Evolutionary conservation across 2,888 invertebrate genomes (phyloP).

Genomic region (Erebia palarica): DNA sequence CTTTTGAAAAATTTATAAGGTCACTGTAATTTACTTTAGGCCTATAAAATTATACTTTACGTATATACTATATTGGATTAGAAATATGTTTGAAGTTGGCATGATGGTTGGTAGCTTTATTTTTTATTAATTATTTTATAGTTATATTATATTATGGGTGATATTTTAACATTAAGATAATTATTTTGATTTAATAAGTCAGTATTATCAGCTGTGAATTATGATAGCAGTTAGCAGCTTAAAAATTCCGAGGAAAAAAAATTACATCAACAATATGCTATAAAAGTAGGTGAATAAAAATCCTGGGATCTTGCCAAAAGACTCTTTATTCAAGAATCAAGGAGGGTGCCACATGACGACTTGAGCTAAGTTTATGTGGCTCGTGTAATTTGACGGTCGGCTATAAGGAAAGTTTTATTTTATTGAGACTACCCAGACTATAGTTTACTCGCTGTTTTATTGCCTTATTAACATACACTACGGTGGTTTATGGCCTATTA

Average conservation of each 20-base stretch:
- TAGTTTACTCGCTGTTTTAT: constrained; percentile 45
- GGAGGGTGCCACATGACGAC: constrained; percentile 38
- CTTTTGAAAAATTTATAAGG: too few species aligned
- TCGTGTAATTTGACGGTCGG: constrained; percentile 45
- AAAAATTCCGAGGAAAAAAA: neutral
- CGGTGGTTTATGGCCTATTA: constrained; percentile 34
- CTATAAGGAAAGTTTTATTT: constrained; percentile 48
- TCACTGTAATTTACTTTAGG: too few species aligned
- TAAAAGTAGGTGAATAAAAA: constrained; percentile 3
- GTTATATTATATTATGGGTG: too few species aligned
- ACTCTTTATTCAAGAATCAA: constrained; percentile 17
- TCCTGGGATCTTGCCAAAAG: constrained; percentile 9
- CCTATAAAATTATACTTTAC: too few species aligned
- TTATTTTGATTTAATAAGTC: neutral
- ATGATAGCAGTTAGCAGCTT: neutral
- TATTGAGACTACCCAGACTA: constrained; percentile 38
- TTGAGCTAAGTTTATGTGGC: constrained; percentile 44
- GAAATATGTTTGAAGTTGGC: too few species aligned
- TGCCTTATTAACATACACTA: constrained; percentile 40
- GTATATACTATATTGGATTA: too few species aligned
- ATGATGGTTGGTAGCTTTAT: too few species aligned
- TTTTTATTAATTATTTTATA: too few species aligned
- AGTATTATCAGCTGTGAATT: neutral
- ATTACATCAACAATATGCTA: neutral
- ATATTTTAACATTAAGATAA: too few species aligned